Evolutionary conservation across 2,888 invertebrate genomes (phyloP).

Genomic region (Diaperis boleti): DNA sequence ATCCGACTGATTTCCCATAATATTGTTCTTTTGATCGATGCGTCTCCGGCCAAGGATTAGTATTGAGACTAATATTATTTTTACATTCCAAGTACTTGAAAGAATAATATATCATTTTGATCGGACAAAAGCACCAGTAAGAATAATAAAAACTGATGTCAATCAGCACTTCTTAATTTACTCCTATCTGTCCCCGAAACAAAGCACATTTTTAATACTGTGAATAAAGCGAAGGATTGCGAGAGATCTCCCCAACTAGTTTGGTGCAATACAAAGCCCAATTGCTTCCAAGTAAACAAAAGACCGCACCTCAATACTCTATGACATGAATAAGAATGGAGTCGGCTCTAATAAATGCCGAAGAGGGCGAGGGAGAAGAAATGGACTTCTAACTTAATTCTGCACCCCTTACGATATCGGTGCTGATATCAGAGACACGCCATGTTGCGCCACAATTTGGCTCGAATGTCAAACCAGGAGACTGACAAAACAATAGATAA

Average conservation of each 20-base stretch:
- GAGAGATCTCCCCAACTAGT: not conserved
- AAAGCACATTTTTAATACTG: not conserved
- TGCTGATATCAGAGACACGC: not conserved
- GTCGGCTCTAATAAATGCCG: constrained; percentile 1
- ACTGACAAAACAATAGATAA: too few species aligned
- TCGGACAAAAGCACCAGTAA: too few species aligned
- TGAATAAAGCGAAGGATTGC: too few species aligned
- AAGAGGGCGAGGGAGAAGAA: constrained; percentile 9
- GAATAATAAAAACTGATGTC: too few species aligned
- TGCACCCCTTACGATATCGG: constrained; percentile 1
- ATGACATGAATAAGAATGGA: not conserved
- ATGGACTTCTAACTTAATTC: constrained; percentile 6
- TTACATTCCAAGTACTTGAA: not conserved
- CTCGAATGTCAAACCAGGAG: too few species aligned
- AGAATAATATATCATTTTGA: not conserved
- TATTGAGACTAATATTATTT: not conserved
- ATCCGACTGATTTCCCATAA: not conserved
- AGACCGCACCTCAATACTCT: not conserved
- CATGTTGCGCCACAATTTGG: not conserved
- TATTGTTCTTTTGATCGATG: not conserved
- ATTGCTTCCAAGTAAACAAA: not conserved
- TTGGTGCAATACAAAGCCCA: not conserved
- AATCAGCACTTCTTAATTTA: too few species aligned
- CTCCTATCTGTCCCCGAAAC: too few species aligned
- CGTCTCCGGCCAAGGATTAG: not conserved